These are phyloP conservation scores for Sweltsa coloradensis DNA, from an alignment of 1,140 invertebrate species.

Conservation along the genomic window DNA sequence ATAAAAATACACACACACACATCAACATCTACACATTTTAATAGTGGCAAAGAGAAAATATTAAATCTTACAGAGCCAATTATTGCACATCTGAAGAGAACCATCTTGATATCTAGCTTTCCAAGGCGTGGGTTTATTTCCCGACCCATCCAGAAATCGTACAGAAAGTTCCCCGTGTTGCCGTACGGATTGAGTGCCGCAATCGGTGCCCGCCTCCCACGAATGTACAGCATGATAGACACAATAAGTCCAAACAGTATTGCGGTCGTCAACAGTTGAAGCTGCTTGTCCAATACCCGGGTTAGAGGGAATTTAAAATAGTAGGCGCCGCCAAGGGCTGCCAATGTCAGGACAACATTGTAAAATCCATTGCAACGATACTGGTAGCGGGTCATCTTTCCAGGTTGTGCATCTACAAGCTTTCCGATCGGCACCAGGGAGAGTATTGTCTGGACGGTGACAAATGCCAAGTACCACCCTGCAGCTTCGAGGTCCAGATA, in stretches of 20 bases:
- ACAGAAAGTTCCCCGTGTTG: conserved; percentile 49
- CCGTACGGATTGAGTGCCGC: conserved; percentile 50
- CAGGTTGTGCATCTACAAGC: conserved; percentile 9
- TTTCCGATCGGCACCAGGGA: conserved; percentile 8
- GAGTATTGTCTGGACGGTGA: conserved; percentile 1
- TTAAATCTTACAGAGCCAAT: conserved; percentile 34
- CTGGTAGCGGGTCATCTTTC: conserved; percentile 2
- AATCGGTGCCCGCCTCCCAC: conserved; percentile 38
- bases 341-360: neutral
- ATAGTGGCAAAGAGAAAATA: no score
- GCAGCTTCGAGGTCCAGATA: conserved; percentile 4
- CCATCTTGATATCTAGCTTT: conserved; percentile 59
- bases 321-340: neutral
- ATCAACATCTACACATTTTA: no score
- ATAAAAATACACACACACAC: no score
- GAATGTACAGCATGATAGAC: conserved; percentile 41
- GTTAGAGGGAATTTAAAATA: conserved; percentile 6
- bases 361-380: conserved; percentile 12
- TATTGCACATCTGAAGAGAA: conserved; percentile 36
- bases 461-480: conserved; percentile 2
- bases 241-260: conserved; percentile 39
- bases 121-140: conserved; percentile 63
- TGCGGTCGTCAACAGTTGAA: conserved; percentile 40
- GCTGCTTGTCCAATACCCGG: conserved; percentile 24
- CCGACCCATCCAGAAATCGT: conserved; percentile 68